Evolutionary conservation across 2,888 invertebrate species (phyloP), one percentile per base, ranked within the genome.

Genomic region (Nomada fabriciana): DNA sequence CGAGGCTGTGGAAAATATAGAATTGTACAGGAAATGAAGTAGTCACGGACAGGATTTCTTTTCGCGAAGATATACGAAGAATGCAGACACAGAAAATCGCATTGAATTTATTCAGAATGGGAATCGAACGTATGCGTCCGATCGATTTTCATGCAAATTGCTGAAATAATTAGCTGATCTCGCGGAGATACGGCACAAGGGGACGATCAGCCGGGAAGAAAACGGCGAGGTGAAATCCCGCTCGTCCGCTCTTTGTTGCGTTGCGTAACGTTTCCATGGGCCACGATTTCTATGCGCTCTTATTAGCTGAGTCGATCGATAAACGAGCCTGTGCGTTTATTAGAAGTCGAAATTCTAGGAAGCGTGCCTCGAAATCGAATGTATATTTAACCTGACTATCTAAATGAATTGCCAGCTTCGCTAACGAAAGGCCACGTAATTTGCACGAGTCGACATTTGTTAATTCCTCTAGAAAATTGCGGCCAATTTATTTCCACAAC

Each of bases 101-200:
- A 20, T 71, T 36, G 47, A 53, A 65, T 59, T 60, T 18, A 72
- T 20, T 13, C 11, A 18, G 11, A 53, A 1, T 20, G n/a, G 42
- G 53, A 47, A 69, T 50, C 43, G 57, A 43, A n/a, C 11, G 42
- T 50, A 36, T 7, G 36, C 36, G 36, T 43, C 63, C 71, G 55
- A 50, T 57, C 61, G 78, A 78, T 71, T 77, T 65, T 71, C 65
- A 67, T 80, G 80, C 65, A 61, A 81, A 84, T 88, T 89, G 67
- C 69, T 90, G 92, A 93, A 94, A 94, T 93, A 94, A 93, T 94
- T 94, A 94, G 93, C 93, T 91, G 93, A 93, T 94, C 90, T 88
- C 87, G 86, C 87, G 80, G 86, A 90, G 92, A 93, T 93, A 92
- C 85, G 85, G 10, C 43, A 43, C n/a, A n/a, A 13, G 42, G 80